Evolutionary conservation across 2,113 vertebrate species (phyloP).

Genomic region (Pseudopipra pipra): DNA sequence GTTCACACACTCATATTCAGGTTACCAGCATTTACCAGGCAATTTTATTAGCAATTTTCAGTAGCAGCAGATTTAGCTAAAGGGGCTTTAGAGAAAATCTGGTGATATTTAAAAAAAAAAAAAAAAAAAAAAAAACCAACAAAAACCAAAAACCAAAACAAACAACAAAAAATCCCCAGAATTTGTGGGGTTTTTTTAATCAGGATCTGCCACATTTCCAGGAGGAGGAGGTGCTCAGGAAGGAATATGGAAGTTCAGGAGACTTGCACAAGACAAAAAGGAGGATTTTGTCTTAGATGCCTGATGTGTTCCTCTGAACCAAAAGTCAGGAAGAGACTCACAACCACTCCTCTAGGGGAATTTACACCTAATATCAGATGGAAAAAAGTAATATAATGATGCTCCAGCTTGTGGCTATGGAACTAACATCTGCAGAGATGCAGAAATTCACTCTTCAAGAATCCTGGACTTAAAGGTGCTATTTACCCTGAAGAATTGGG

Average conservation of each 20-base stretch:
- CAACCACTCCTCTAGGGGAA: neutral
- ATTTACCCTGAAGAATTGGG: neutral
- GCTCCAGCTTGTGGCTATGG: neutral
- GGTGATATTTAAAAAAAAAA: neutral
- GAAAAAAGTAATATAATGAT: neutral
- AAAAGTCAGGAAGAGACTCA: neutral
- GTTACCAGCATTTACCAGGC: neutral
- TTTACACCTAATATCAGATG: neutral
- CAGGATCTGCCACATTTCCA: neutral
- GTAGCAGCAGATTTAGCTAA: neutral
- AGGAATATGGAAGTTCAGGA: neutral
- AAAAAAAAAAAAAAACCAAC: too few relatives aligned
- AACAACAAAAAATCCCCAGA: neutral
- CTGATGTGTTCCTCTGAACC: neutral
- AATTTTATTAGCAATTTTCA: neutral
- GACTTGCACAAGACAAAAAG: neutral
- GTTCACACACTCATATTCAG: neutral
- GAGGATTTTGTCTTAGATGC: neutral
- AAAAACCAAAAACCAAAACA: too few relatives aligned
- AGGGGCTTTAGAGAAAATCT: neutral
- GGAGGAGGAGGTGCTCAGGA: neutral
- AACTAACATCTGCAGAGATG: neutral
- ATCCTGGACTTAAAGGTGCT: neutral
- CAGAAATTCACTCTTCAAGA: neutral
- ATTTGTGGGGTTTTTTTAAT: neutral